phyloP scores from a whole-genome alignment of 2,888 invertebrate genomes.

The Nomada fucata region DNA sequence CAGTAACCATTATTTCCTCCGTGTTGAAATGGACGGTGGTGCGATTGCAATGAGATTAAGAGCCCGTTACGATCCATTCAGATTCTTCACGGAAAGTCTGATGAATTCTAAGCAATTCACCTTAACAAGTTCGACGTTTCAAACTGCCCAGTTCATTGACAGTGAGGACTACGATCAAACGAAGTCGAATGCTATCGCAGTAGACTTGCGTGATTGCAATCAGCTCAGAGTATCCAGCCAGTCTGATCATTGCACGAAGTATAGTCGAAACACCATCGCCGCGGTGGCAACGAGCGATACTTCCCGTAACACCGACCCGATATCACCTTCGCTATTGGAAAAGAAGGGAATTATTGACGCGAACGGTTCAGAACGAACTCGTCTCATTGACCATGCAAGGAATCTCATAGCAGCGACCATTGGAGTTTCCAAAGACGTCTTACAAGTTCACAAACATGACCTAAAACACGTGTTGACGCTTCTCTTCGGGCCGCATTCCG shows the following conservation, averaged over 20 bases:
- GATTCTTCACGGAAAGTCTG: slow-evolving; percentile 19
- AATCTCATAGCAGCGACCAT: slow-evolving; percentile 46
- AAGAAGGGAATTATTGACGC: neutral
- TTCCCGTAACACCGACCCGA: no score
- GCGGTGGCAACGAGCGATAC: neutral
- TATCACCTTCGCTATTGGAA: no score
- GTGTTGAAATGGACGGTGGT: slow-evolving; percentile 64
- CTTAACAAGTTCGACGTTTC: slow-evolving; percentile 23
- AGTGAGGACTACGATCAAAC: slow-evolving; percentile 18
- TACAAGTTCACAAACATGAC: slow-evolving; percentile 17
- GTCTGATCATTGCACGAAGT: neutral
- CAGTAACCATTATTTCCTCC: slow-evolving; percentile 82
- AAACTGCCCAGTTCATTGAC: slow-evolving; percentile 45
- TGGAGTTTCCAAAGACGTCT: slow-evolving; percentile 35
- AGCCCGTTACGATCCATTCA: slow-evolving; percentile 27
- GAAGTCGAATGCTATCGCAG: slow-evolving; percentile 7
- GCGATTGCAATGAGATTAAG: slow-evolving; percentile 61
- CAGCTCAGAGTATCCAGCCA: slow-evolving; percentile 7
- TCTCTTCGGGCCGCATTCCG: slow-evolving; percentile 27
- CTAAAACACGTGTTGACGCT: slow-evolving; percentile 44
- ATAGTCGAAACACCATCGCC: neutral
- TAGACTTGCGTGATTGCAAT: neutral
- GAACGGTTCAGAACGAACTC: slow-evolving; percentile 14
- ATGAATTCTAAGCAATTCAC: slow-evolving; percentile 33
- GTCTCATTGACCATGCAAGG: slow-evolving; percentile 42